These are phyloP conservation scores for Drosophila micromelanica DNA, from an alignment of 1,140 invertebrate species.

Conservation along the genomic window DNA sequence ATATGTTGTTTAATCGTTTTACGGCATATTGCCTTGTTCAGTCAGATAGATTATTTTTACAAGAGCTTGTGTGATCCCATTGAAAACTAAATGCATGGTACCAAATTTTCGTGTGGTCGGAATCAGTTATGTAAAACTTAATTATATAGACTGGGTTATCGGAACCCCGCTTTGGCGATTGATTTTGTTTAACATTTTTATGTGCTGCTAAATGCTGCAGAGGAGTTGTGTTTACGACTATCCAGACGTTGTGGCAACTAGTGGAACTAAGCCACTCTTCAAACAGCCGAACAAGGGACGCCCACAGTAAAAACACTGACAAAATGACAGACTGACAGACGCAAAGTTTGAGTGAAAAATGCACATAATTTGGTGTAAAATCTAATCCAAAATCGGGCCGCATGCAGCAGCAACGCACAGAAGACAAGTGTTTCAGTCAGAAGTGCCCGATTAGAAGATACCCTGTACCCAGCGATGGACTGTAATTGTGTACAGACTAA, in stretches of 20 bases:
- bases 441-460: too few relatives aligned
- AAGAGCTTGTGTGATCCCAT: conserved; percentile 17
- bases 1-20: not conserved
- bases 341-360: conserved; percentile 36
- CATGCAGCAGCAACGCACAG: conserved; percentile 28
- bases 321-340: conserved; percentile 8
- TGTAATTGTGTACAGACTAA: too few relatives aligned
- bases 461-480: too few relatives aligned
- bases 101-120: conserved; percentile 51
- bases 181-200: conserved; percentile 59
- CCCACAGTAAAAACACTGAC: conserved; percentile 41
- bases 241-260: conserved; percentile 52
- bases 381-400: conserved; percentile 16
- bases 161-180: conserved; percentile 18
- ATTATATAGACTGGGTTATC: conserved; percentile 51
- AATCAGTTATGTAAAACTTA: conserved; percentile 40
- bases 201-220: conserved; percentile 80
- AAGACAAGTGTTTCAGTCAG: too few relatives aligned
- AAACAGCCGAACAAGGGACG: conserved; percentile 28
- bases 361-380: conserved; percentile 44
- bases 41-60: not conserved
- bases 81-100: conserved; percentile 52
- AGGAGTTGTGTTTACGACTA: conserved; percentile 65
- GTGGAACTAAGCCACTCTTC: conserved; percentile 28
- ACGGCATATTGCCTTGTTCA: not conserved